Conservation (phyloP, 2,888 invertebrate genomes). For the Andrena fulva region DNA sequence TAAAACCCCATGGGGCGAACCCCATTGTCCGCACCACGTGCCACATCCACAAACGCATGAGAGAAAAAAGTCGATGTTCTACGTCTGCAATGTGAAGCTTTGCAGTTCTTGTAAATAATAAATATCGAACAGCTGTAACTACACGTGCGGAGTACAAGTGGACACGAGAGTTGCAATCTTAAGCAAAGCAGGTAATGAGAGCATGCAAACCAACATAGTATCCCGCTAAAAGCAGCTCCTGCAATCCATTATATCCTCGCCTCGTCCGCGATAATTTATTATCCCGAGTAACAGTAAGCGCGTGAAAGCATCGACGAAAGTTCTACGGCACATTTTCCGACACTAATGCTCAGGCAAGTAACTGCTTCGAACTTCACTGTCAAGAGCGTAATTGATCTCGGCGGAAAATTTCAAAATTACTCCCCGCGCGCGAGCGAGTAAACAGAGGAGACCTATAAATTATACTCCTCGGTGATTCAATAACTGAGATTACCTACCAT, state of each 20-base stretch:
- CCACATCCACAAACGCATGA: not conserved
- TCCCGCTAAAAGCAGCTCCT: not conserved
- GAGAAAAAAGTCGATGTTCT: constrained; percentile 36
- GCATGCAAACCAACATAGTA: constrained; percentile 8
- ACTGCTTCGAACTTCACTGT: not conserved
- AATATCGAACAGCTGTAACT: not conserved
- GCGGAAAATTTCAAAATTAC: no score
- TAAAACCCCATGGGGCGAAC: not conserved
- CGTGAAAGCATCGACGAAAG: constrained; percentile 21
- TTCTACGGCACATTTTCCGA: constrained; percentile 17
- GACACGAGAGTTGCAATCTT: not conserved
- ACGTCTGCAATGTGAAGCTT: constrained; percentile 10
- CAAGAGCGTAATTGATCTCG: no score
- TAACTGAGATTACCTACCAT: not conserved
- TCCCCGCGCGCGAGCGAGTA: not conserved
- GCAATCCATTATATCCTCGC: not conserved
- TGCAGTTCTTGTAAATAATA: constrained; percentile 31
- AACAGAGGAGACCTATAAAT: not conserved
- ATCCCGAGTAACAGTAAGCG: not conserved
- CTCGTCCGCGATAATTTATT: not conserved
- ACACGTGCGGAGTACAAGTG: constrained; percentile 14
- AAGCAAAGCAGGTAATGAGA: not conserved
- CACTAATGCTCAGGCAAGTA: not conserved
- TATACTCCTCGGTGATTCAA: not conserved
- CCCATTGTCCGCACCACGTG: not conserved